Evolutionary conservation across 2,797 vertebrate species (phyloP).

Genomic region (Anguilla megastoma): DNA sequence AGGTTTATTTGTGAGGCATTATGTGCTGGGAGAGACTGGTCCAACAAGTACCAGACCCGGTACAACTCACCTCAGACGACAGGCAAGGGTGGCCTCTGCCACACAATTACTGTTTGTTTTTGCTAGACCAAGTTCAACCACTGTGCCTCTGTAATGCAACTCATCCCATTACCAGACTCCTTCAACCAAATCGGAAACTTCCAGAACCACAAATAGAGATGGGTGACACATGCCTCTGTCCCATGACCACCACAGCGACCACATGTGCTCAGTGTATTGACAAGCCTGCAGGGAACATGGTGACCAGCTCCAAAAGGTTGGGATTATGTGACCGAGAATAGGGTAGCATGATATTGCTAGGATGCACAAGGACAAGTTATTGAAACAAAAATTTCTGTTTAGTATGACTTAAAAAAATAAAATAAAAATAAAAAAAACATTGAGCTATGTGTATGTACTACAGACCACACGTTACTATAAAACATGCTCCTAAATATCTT

Average conservation of each 20-base stretch:
- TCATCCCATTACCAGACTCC: neutral
- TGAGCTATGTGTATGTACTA: slow-evolving; percentile 42
- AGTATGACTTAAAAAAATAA: slow-evolving; percentile 40
- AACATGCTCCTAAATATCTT: slow-evolving; percentile 34
- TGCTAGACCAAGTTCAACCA: neutral
- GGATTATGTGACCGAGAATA: neutral
- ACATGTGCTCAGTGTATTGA: neutral
- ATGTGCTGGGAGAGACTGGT: no score
- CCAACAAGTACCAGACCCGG: neutral
- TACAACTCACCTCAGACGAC: neutral
- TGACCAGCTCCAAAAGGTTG: neutral
- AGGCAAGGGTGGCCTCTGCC: neutral
- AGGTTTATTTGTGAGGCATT: slow-evolving; percentile 15
- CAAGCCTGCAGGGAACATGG: neutral
- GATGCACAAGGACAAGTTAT: slow-evolving; percentile 26
- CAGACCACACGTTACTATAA: slow-evolving; percentile 26
- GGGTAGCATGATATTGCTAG: slow-evolving; percentile 21
- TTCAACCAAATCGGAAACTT: neutral
- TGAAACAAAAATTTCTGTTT: slow-evolving; percentile 25
- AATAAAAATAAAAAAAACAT: slow-evolving; percentile 14
- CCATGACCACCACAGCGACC: neutral
- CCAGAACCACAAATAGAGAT: slow-evolving; percentile 1
- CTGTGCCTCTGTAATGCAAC: slow-evolving; percentile 1
- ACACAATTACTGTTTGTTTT: neutral
- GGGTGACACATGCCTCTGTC: neutral